These are phyloP conservation scores for Phrynocephalus forsythii DNA, from an alignment of 2,797 vertebrate species.

Conservation along the genomic window DNA sequence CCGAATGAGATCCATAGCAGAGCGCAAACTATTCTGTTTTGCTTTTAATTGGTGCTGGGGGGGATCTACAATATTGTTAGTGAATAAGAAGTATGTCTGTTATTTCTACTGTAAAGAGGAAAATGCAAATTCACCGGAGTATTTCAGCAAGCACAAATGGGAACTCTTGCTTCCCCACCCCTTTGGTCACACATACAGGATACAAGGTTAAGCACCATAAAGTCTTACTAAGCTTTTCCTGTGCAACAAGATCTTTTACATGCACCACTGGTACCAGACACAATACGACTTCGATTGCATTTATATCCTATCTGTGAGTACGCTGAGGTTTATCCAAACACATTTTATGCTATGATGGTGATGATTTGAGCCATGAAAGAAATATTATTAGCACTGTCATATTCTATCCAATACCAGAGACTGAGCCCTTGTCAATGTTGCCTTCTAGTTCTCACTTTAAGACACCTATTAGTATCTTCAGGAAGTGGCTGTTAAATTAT, in stretches of 20 bases:
- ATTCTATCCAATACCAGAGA: constrained; percentile 31
- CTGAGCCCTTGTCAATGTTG: constrained; percentile 26
- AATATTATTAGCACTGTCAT: constrained; percentile 35
- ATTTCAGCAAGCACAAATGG: constrained; percentile 34
- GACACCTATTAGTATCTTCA: background rate
- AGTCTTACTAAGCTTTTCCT: constrained; percentile 37
- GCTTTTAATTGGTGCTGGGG: background rate
- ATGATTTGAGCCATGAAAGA: constrained; percentile 50
- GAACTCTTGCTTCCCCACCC: constrained; percentile 24
- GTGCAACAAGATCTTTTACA: constrained; percentile 39
- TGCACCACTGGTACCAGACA: constrained; percentile 43
- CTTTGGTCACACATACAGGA: constrained; percentile 14
- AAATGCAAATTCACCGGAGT: background rate
- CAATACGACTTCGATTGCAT: constrained; percentile 31
- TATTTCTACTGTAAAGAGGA: constrained; percentile 31
- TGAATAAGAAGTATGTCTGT: background rate
- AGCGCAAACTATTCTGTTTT: no score
- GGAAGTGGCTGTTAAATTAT: background rate
- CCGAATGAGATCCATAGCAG: no score
- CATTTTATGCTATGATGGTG: constrained; percentile 51
- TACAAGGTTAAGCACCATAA: constrained; percentile 36
- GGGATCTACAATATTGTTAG: background rate
- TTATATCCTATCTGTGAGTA: constrained; percentile 33
- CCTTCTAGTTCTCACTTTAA: constrained; percentile 21
- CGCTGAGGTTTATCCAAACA: constrained; percentile 50